Base-by-base conservation (phyloP, 2,113 vertebrate species). In the Dicerorhinus sumatrensis region DNA sequence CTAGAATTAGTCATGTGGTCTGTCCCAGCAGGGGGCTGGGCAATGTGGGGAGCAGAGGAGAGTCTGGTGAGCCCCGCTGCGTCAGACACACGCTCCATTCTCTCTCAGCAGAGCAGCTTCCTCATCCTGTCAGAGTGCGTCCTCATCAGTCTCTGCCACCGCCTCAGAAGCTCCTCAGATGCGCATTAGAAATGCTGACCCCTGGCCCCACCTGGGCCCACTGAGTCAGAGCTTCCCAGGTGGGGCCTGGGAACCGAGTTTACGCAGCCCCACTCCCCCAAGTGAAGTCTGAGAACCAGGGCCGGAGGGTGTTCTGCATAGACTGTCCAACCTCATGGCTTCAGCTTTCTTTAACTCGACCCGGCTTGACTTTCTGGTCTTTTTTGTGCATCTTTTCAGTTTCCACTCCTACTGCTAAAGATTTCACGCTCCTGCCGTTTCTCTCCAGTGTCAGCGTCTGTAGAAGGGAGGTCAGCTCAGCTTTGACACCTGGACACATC, bases 121-220 rank as follows among this genome's bases (percentile, higher is more conserved):
- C 51, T 58, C 20, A 0, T 29, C 1, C 4, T 46, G 60, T 58
- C 60, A 25, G 79, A 48, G 56, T 2, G 56, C 17, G 42, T 62
- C 31, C 54, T 77, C 42, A 10, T 83, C 16, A 6, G 67, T 62
- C 67, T 73, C 65, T 17, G 29, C 21, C 42, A 46, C 16, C 14
- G 6, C 20, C 36, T 25, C 29, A 20, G 79, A 29, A 36, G 67
- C 31, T 48, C 67, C 31, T 23, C 18, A 3, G 46, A 11, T 56
- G 29, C 0, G 0, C 7, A 11, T 54, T 23, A 25, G 8, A 54
- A 27, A 25, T 1, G 13, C 20, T 0, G 29, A 46, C 13, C 11
- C 36, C 51, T 16, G 29, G 13, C 31, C 31, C 36, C 76, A n/a
- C 48, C 20, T 6, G 18, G 33, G 12, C 69, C 39, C 62, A n/a